Base-by-base conservation (phyloP, 2,113 vertebrate genomes). In the Brachypteracias leptosomus region DNA sequence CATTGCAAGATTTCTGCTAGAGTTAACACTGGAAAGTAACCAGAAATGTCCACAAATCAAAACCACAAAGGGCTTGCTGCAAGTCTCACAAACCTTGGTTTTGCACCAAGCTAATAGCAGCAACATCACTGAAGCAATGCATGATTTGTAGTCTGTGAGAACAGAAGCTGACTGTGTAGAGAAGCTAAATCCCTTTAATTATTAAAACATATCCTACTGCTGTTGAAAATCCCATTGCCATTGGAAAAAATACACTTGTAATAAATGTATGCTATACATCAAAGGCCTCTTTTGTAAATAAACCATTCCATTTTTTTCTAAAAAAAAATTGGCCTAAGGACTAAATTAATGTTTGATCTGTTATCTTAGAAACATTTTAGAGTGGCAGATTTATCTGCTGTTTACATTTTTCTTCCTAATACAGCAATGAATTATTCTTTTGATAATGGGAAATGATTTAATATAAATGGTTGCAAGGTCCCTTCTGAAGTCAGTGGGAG, bases 151-250 rank as follows among this genome's bases (percentile, higher is more conserved):
- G 88, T 46, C 92, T 94, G 78, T 88, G 93, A 96, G 93, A 96
- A 96, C 95, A 96, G 95, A 94, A 96, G 92, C 88, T 88, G 88
- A 63, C 59, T 1, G 38, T 36, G 57, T 42, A 81, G 79, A 72
- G 79, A 96, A 92, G 93, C 44, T 86, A 92, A 96, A 95, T 94
- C 90, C 85, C 75, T 89, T 94, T 94, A 96, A 96, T 97, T 94
- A 96, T 88, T 95, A 96, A 96, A 97, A 95, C 90, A 96, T 90
- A 96, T 78, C 90, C 85, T 77, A 84, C 86, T 78, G 79, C 85
- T 96, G 73, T 78, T 93, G 93, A 96, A 96, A 96, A 95, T 92
- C 93, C 85, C 52, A 58, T 46, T 93, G 80, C 83, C 1, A 0
- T 15, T 90, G 92, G 85, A 95, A 90, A 90, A 96, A 93, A 71